Evolutionary conservation across 1,140 invertebrate species (phyloP).

Genomic region (Panulirus ornatus): DNA sequence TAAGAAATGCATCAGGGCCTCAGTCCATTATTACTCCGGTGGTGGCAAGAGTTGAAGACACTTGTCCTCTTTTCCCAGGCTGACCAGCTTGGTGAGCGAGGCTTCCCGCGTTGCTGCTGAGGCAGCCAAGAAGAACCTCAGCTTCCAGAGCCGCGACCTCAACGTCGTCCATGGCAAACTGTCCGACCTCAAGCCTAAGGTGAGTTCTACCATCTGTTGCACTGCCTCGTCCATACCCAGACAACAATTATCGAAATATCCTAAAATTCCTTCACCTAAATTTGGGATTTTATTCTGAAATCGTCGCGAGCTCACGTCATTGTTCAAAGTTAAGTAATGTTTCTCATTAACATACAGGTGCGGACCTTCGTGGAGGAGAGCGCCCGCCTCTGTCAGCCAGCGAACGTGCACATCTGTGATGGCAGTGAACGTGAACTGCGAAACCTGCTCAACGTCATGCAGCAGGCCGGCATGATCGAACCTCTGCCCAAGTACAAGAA

Average conservation of each 20-base stretch:
- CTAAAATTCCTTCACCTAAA: no score
- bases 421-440: constrained; percentile 81
- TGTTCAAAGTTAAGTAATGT: no score
- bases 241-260: no score
- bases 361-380: constrained; percentile 78
- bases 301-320: no score
- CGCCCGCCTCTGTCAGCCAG: constrained; percentile 80
- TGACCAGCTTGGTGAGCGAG: constrained; percentile 22
- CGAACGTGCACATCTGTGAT: constrained; percentile 81
- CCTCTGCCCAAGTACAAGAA: constrained; percentile 94
- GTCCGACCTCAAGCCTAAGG: constrained; percentile 58
- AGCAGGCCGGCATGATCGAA: constrained; percentile 87
- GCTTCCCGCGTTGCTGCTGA: constrained; percentile 19
- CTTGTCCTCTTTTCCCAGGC: neutral
- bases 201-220: no score
- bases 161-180: constrained; percentile 46
- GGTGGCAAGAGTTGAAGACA: neutral
- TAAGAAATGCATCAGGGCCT: no score
- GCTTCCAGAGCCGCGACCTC: constrained; percentile 18
- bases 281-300: no score
- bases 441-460: constrained; percentile 83
- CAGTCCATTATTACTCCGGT: no score
- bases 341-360: constrained; percentile 75
- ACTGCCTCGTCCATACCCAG: no score
- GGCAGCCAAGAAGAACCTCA: constrained; percentile 51